Evolutionary conservation across 1,140 invertebrate genomes (phyloP), one percentile per base, ranked within the genome.

Genomic region (Grapholita molesta): DNA sequence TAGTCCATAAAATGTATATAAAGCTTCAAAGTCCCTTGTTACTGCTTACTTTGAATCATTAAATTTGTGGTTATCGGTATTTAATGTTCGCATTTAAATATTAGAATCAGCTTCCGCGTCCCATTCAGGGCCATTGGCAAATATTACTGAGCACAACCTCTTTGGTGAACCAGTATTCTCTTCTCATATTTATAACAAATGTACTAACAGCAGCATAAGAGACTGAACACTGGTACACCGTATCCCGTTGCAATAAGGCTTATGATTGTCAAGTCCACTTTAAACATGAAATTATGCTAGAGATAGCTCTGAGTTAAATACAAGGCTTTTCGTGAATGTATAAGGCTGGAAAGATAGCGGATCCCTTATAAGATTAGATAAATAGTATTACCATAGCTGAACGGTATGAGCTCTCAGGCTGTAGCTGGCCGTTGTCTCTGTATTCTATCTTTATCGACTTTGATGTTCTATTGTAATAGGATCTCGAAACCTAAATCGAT

Each of bases 31-130:
- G 64, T 61, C 35, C 42, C 48, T 64, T 38, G 42, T 69, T 68
- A 70, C 55, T 25, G 55, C 48, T 65, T 68, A 25, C 35, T 25
- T 69, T 66, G 64, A 71, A 78, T 74, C 73, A 70, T 74, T 79
- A 70, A 72, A 69, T 72, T 70, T 70, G 64, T 76, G 38, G 65
- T 73, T 80, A 75, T 75, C 73, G 73, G 18, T 8, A 6, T 12
- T 57, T 68, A 74, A 71, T 68, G 38, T 71, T 64, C 48, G 53
- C 68, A 74, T 73, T 82, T 78, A 66, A 82, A 82, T 80, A 75
- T 75, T 72, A 71, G 69, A 73, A 81, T 73, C 66, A 61, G 74
- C 69, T 82, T 80, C 78, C 76, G 73, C 64, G 67, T 77, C 33
- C 42, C 66, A 61, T 18, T 61, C 55, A 18, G 3, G 6, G 18